These are phyloP conservation scores for Dipodomys merriami DNA, from an alignment of 2,113 vertebrate species.

Conservation along the genomic window DNA sequence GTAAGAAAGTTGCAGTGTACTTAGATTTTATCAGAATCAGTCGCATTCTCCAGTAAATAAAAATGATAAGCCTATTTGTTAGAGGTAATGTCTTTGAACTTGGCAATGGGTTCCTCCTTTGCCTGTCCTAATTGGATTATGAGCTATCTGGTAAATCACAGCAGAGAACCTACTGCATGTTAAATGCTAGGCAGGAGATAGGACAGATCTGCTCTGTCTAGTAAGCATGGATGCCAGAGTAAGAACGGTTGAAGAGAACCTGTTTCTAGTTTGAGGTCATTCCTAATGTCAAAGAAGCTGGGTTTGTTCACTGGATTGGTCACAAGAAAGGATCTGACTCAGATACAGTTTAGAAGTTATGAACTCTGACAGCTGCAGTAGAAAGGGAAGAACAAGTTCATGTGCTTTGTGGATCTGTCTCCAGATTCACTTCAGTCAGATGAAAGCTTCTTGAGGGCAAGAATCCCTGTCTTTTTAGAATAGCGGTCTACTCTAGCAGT, in stretches of 20 bases:
- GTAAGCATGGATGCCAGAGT: background rate
- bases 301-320: background rate
- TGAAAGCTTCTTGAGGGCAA: background rate
- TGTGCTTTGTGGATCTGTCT: background rate
- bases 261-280: slow-evolving; percentile 18
- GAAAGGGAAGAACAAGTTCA: background rate
- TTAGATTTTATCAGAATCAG: slow-evolving; percentile 53
- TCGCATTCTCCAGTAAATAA: slow-evolving; percentile 12
- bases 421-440: background rate
- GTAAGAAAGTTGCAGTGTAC: slow-evolving; percentile 39
- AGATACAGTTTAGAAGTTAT: accelerated
- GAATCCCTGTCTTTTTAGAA: background rate
- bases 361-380: accelerated
- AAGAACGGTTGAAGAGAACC: background rate
- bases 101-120: background rate
- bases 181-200: background rate
- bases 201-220: background rate
- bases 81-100: slow-evolving; percentile 22
- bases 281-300: background rate
- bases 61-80: slow-evolving; percentile 19
- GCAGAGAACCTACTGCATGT: background rate
- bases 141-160: background rate
- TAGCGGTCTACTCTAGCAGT: background rate
- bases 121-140: background rate
- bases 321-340: background rate